Evolutionary conservation across 2,888 invertebrate genomes (phyloP).

Genomic region (Temnothorax ravouxi): DNA sequence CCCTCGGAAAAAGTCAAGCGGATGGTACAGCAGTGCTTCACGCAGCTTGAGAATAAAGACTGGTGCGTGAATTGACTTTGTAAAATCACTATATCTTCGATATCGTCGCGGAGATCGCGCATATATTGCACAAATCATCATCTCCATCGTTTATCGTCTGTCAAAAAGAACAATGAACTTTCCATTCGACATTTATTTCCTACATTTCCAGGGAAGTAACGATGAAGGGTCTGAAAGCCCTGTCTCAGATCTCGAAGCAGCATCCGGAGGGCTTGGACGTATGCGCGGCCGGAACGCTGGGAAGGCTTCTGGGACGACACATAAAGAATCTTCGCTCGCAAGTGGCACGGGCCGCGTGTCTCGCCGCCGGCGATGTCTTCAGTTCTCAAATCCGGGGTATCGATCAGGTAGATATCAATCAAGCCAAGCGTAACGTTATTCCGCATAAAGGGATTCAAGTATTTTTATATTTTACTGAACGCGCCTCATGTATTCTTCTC

Average conservation of each 20-base stretch:
- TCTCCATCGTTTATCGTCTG: neutral
- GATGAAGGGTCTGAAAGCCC: conserved; percentile 90
- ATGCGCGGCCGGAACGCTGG: conserved; percentile 90
- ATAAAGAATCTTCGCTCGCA: conserved; percentile 97
- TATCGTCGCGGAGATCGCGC: neutral
- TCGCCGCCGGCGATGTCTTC: conserved; percentile 93
- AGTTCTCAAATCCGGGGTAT: conserved; percentile 87
- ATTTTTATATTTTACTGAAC: neutral
- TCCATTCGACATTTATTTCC: neutral
- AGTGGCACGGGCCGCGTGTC: conserved; percentile 95
- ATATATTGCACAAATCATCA: neutral
- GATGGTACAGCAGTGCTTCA: conserved; percentile 89
- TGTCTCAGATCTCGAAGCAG: conserved; percentile 91
- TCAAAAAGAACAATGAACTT: neutral
- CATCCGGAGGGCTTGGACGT: conserved; percentile 89
- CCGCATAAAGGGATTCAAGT: neutral
- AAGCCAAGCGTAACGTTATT: neutral
- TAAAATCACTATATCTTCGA: neutral
- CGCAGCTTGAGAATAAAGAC: conserved; percentile 91
- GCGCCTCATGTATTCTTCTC: neutral
- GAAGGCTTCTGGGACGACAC: conserved; percentile 91
- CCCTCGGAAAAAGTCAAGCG: conserved; percentile 89
- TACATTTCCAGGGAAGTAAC: conserved; percentile 89
- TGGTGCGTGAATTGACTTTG: conserved; percentile 86
- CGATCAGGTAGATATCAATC: conserved; percentile 80